Percentiles rank a stretch among this genome's conserved stretches.
Evolutionary conservation across 2,888 invertebrate genomes (phyloP).

Genomic region (Buathra laborator): DNA sequence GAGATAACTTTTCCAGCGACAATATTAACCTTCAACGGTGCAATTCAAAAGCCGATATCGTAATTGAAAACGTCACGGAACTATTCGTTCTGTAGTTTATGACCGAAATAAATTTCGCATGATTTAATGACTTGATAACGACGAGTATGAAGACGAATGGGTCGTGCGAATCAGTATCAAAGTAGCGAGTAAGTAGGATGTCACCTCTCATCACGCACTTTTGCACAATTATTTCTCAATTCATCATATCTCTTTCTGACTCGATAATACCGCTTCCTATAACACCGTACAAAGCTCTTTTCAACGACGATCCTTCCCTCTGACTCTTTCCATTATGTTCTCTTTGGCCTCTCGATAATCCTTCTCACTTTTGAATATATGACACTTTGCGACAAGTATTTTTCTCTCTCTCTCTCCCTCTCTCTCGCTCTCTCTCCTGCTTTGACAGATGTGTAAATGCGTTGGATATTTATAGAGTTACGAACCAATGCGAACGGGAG

Average conservation of each 20-base stretch:
- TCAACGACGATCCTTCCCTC: background rate
- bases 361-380: conserved; percentile 16
- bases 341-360: conserved; percentile 35
- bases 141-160: conserved; percentile 75
- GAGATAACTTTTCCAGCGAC: background rate
- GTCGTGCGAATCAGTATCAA: conserved; percentile 66
- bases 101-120: background rate
- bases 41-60: background rate
- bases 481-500: conserved; percentile 38
- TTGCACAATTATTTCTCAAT: conserved; percentile 49
- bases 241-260: conserved; percentile 30
- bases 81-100: background rate
- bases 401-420: conserved; percentile 18
- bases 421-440: conserved; percentile 33
- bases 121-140: conserved; percentile 52
- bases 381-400: conserved; percentile 13
- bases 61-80: conserved; percentile 7
- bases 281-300: background rate
- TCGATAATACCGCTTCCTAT: background rate
- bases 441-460: conserved; percentile 29
- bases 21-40: background rate
- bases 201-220: conserved; percentile 61
- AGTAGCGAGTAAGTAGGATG: conserved; percentile 79
- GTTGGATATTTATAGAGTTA: conserved; percentile 52
- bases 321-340: background rate